phyloP scores from a whole-genome alignment of 1,140 invertebrate genomes.

The Conus ventricosus region DNA sequence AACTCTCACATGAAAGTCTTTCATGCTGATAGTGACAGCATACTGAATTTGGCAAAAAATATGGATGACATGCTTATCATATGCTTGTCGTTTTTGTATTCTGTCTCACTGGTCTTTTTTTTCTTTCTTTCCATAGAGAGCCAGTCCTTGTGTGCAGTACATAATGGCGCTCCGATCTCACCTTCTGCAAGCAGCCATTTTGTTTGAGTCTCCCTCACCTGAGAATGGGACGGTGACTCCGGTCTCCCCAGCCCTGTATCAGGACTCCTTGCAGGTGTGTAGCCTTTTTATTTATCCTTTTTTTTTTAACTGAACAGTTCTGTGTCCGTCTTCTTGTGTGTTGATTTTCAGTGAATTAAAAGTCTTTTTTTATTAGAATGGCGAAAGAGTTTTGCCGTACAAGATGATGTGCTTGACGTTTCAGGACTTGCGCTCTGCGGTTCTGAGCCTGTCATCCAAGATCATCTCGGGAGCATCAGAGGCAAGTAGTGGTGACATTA shows the following conservation, averaged over 20 bases:
- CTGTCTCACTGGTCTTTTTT: too few species aligned
- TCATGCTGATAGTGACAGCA: too few species aligned
- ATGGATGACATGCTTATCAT: too few species aligned
- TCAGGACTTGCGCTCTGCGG: conserved; percentile 55
- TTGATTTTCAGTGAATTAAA: conserved; percentile 24
- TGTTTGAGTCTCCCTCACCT: conserved; percentile 44
- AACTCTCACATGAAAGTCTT: too few species aligned
- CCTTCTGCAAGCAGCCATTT: conserved; percentile 63
- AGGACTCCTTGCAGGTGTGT: background rate
- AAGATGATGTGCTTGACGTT: background rate
- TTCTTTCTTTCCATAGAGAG: conserved; percentile 56
- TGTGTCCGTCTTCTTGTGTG: background rate
- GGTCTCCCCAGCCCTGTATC: background rate
- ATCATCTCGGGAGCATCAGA: conserved; percentile 64
- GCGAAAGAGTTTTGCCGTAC: background rate
- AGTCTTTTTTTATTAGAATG: background rate
- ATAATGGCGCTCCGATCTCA: conserved; percentile 70
- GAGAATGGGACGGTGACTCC: background rate
- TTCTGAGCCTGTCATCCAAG: conserved; percentile 62
- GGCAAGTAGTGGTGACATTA: conserved; percentile 43
- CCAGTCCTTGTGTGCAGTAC: conserved; percentile 69
- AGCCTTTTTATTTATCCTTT: background rate
- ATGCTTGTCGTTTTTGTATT: too few species aligned
- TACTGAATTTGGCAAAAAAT: too few species aligned
- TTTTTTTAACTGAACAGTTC: background rate